Percentiles rank a stretch among this genome's conserved stretches.
Evolutionary conservation across 2,888 invertebrate genomes (phyloP).

Genomic region (Chorisops tibialis): DNA sequence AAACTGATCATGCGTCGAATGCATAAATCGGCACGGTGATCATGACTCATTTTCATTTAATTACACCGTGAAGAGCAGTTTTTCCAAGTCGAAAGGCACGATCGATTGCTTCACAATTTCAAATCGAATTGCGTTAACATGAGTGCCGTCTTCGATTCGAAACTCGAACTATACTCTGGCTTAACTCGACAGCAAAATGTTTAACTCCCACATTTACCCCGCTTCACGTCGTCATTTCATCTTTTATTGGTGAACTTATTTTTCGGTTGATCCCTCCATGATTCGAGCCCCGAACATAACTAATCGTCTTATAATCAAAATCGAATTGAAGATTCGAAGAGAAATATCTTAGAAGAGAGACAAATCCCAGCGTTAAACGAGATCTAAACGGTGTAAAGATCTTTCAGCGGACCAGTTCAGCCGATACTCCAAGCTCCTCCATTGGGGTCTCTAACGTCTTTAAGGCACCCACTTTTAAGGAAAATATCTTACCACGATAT

Average conservation of each 20-base stretch:
- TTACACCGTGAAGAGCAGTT: no score
- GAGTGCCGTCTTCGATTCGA: no score
- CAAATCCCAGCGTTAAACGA: not conserved
- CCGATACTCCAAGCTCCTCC: no score
- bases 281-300: not conserved
- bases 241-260: constrained; percentile 24
- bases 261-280: constrained; percentile 1
- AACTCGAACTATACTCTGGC: no score
- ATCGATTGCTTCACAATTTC: no score
- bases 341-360: constrained; percentile 1
- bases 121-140: no score
- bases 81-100: no score
- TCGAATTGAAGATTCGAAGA: constrained; percentile 1
- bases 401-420: no score
- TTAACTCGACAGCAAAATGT: constrained; percentile 2
- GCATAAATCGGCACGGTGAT: constrained; percentile 7
- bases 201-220: constrained; percentile 26
- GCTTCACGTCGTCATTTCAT: constrained; percentile 7
- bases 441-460: no score
- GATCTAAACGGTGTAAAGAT: no score
- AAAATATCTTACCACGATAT: constrained; percentile 9
- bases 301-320: constrained; percentile 14
- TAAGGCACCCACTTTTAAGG: not conserved
- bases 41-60: no score
- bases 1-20: constrained; percentile 20